Conservation (phyloP, 2,888 invertebrate species). For the Leucania comma region DNA sequence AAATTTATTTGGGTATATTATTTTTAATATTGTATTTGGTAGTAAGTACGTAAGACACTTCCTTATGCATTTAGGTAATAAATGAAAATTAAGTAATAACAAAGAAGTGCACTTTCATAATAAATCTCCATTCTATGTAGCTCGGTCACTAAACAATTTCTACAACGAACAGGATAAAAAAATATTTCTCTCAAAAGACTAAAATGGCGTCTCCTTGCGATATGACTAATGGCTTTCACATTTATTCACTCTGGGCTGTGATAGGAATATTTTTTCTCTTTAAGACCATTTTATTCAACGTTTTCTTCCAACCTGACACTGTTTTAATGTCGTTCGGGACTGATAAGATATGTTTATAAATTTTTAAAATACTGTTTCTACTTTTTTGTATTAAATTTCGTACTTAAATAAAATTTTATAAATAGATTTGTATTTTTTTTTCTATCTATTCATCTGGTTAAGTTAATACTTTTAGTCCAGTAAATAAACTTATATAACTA, state of each 20-base stretch:
- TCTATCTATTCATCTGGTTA: neutral
- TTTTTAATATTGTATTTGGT: no score
- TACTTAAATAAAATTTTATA: conserved; percentile 14
- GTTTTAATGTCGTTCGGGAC: conserved; percentile 42
- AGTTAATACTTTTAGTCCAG: no score
- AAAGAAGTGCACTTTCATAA: neutral
- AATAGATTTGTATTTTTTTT: neutral
- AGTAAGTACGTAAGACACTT: no score
- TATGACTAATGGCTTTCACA: conserved; percentile 48
- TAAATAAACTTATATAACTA: no score
- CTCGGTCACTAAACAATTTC: conserved; percentile 11
- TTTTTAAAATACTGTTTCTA: conserved; percentile 34
- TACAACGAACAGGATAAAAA: conserved; percentile 13
- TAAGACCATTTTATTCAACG: conserved; percentile 40
- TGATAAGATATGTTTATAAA: conserved; percentile 51
- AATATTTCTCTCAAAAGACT: conserved; percentile 25
- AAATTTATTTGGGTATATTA: no score
- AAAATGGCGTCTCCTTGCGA: conserved; percentile 21
- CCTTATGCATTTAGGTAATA: no score
- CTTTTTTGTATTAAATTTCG: conserved; percentile 39
- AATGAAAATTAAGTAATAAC: neutral
- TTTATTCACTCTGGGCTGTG: conserved; percentile 44
- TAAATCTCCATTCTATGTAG: neutral
- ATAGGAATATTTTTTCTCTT: conserved; percentile 48
- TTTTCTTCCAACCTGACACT: conserved; percentile 31